Evolutionary conservation across 2,797 vertebrate species (phyloP), one percentile per base, ranked within the genome.

Genomic region (Schizopygopsis malacanthus): DNA sequence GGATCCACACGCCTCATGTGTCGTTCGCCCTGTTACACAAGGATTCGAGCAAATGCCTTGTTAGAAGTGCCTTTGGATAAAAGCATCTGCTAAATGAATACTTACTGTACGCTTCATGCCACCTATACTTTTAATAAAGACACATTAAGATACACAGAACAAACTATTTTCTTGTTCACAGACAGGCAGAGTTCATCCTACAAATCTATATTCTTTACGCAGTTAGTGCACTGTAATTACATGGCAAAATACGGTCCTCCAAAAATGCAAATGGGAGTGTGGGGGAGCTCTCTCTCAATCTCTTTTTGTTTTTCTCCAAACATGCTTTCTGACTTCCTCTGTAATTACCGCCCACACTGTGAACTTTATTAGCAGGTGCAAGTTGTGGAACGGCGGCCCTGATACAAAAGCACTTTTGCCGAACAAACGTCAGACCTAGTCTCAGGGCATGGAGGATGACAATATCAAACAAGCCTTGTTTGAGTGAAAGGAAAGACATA

Each of bases 231-330:
- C 75, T 85, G 65, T 71, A 85, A 85, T 85, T 85, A 79, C 50
- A 4, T 76, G 7, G 18, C 75, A 79, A 43, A 79, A 50, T 84
- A 70, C 39, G 33, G 50, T 71, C 83, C 75, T 79, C 65, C 50
- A 69, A 79, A 75, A 47, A 79, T 33, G 39, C 73, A 70, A 84
- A 79, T 70, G 83, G 47, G 79, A 45, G 63, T 59, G 83, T 70
- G n/a, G 61, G n/a, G 73, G 63, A 78, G 71, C 56, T 83, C 18
- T 69, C 67, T 43, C 52, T 72, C 50, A 54, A 9, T 56, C 50
- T 76, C 43, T 50, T 67, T 72, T 63, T 85, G 39, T 85, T 85
- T 85, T 80, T 85, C 41, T 61, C 84, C 41, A 72, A 85, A 85
- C 52, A 63, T 59, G 76, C 78, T 61, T 85, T 72, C 13, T 61